A percentile compares a stretch with the other conserved stretches of the same genome.
Conservation (phyloP, 2,113 vertebrate genomes). For the Sinocyclocheilus grahami region DNA sequence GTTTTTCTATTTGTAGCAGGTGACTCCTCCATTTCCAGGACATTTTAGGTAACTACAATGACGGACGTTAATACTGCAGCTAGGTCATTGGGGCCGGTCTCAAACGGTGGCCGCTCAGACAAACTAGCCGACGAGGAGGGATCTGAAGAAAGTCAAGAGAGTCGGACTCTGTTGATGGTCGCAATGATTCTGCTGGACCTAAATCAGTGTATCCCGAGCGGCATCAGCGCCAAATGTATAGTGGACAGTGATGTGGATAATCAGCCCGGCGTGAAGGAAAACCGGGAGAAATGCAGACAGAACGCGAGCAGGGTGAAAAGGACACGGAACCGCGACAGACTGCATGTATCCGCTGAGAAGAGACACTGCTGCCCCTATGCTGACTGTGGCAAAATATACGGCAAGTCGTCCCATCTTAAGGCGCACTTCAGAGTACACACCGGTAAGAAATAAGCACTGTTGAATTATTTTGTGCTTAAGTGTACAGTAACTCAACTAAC, state of each 20-base stretch:
- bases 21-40: too few species aligned
- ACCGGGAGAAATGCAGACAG: conserved; percentile 65
- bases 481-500: neutral
- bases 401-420: conserved; percentile 96
- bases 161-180: conserved; percentile 88
- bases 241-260: conserved; percentile 73
- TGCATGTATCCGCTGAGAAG: conserved; percentile 78
- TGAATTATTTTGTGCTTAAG: neutral
- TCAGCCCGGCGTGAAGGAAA: conserved; percentile 75
- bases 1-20: neutral
- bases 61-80: conserved; percentile 80
- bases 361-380: conserved; percentile 88
- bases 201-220: conserved; percentile 81
- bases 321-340: conserved; percentile 51
- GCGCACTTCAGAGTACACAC: conserved; percentile 93
- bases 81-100: conserved; percentile 81
- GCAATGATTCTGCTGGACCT: conserved; percentile 92
- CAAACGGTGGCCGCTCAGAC: conserved; percentile 66
- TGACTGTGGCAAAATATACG: conserved; percentile 92
- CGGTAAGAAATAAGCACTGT: conserved; percentile 74
- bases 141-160: conserved; percentile 85
- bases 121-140: conserved; percentile 62
- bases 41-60: conserved; percentile 58
- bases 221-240: conserved; percentile 53
- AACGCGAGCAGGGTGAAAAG: conserved; percentile 42